A percentile compares a stretch with the other conserved stretches of the same genome.
Conservation (phyloP, 2,797 vertebrate species). For the Enteromius unitaeniatus region DNA sequence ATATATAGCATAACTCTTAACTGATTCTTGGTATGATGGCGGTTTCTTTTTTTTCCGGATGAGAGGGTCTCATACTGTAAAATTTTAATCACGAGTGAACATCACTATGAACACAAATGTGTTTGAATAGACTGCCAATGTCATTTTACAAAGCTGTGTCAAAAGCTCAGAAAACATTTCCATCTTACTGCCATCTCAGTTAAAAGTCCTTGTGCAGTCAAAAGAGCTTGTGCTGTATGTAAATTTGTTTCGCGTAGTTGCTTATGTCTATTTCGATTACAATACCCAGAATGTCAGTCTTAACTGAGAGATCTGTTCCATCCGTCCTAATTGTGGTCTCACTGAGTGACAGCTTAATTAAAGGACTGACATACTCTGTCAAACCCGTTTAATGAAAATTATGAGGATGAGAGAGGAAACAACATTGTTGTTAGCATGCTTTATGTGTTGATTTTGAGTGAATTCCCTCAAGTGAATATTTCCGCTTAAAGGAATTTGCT, state of each 20-base stretch:
- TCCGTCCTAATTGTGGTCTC: conserved; percentile 6
- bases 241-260: neutral
- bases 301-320: neutral
- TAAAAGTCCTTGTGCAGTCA: neutral
- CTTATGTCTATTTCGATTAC: conserved; percentile 20
- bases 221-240: conserved; percentile 4
- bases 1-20: too few relatives aligned
- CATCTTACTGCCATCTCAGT: neutral
- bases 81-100: neutral
- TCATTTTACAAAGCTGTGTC: neutral
- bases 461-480: conserved; percentile 25
- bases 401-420: conserved; percentile 8
- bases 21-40: neutral
- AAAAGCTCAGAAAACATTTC: neutral
- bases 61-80: neutral
- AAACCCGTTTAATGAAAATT: conserved; percentile 6
- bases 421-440: conserved; percentile 17
- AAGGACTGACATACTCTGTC: conserved; percentile 33
- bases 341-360: conserved; percentile 39
- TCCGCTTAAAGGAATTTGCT: conserved; percentile 19
- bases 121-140: neutral
- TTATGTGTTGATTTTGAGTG: neutral
- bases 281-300: conserved; percentile 8
- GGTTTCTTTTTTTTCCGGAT: neutral
- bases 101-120: neutral